A percentile compares a stretch with the other conserved stretches of the same genome.
Conservation (phyloP, 2,888 invertebrate species). For the Tiliacea citrago region DNA sequence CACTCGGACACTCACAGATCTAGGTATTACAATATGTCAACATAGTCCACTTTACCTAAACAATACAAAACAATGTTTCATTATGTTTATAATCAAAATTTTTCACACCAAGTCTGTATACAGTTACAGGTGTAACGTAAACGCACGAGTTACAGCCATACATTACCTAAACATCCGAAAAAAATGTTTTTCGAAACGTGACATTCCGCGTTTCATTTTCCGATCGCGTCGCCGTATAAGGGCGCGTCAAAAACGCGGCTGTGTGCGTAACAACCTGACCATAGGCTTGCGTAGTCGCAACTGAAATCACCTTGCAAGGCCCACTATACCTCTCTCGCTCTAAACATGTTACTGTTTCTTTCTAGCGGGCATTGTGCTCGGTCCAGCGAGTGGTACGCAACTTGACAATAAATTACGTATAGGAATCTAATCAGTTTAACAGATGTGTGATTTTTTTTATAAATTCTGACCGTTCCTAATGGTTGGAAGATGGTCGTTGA, state of each 20-base stretch:
- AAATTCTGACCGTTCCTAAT: constrained; percentile 59
- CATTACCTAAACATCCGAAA: constrained; percentile 67
- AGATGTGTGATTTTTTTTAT: constrained; percentile 87
- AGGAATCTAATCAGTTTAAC: constrained; percentile 90
- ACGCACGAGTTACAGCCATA: constrained; percentile 58
- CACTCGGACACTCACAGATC: constrained; percentile 66
- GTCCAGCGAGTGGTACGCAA: constrained; percentile 78
- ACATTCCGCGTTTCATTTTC: constrained; percentile 75
- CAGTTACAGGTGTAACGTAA: constrained; percentile 55
- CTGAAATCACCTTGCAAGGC: constrained; percentile 91
- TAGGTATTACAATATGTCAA: constrained; percentile 62
- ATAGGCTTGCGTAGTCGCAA: constrained; percentile 89
- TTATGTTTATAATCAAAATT: constrained; percentile 40
- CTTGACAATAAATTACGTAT: constrained; percentile 90
- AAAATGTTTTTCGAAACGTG: constrained; percentile 59
- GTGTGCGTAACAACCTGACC: constrained; percentile 88
- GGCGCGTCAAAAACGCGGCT: constrained; percentile 74
- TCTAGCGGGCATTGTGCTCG: constrained; percentile 90
- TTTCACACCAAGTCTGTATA: constrained; percentile 49
- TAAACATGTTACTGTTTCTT: constrained; percentile 76
- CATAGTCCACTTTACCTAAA: constrained; percentile 65
- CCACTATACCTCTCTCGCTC: constrained; percentile 85
- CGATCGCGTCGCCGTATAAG: constrained; percentile 76
- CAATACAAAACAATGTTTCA: constrained; percentile 60
- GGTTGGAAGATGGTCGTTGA: constrained; percentile 19